Evolutionary conservation across 2,113 vertebrate genomes (phyloP).

Genomic region (Malurus alboscapulatus): DNA sequence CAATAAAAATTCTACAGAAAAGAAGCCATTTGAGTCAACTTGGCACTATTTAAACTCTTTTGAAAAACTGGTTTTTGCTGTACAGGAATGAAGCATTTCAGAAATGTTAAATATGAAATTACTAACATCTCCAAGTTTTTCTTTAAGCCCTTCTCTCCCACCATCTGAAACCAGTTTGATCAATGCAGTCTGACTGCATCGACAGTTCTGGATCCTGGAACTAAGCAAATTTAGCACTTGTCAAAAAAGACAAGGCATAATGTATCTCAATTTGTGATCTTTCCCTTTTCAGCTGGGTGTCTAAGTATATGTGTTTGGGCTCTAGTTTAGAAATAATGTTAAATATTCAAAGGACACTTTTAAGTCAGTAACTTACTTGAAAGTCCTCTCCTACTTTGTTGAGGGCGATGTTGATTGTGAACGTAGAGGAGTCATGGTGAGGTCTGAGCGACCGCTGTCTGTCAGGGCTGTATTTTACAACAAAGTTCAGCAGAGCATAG

Average conservation of each 20-base stretch:
- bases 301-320: background rate
- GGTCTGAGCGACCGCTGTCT: slow-evolving; percentile 88
- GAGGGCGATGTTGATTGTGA: slow-evolving; percentile 97
- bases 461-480: slow-evolving; percentile 93
- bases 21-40: background rate
- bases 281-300: background rate
- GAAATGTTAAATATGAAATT: background rate
- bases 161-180: background rate
- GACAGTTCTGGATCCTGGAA: background rate
- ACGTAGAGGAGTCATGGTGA: slow-evolving; percentile 96
- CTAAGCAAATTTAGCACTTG: background rate
- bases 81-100: background rate
- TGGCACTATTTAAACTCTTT: background rate
- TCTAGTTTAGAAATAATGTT: background rate
- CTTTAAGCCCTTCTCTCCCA: background rate
- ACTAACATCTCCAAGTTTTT: background rate
- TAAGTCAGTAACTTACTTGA: slow-evolving; percentile 71
- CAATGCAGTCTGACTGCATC: background rate
- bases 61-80: background rate
- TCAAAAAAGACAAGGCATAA: background rate
- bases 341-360: background rate
- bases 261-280: background rate
- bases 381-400: slow-evolving; percentile 92
- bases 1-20: background rate
- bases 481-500: slow-evolving; percentile 91